Percentiles rank a stretch among this genome's conserved stretches.
Evolutionary conservation across 1,140 invertebrate species (phyloP).

Genomic region (Akabosia matsudoensis): DNA sequence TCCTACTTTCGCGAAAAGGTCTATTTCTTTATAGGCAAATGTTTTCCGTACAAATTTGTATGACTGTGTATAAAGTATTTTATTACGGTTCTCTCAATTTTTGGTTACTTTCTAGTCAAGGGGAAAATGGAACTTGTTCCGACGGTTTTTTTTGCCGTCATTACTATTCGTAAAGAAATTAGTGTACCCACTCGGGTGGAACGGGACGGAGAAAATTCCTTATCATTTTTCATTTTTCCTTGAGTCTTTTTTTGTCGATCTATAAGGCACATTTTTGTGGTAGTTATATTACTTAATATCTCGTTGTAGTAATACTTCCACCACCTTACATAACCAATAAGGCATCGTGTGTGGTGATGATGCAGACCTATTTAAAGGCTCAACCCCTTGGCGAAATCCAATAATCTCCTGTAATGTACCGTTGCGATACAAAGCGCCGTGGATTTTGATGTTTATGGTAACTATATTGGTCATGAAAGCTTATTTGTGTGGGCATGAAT

Average conservation of each 20-base stretch:
- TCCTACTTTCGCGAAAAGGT: too few species aligned
- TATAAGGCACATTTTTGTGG: too few species aligned
- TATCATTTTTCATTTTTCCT: not conserved
- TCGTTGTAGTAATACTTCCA: too few species aligned
- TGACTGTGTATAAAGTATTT: too few species aligned
- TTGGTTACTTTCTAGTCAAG: not conserved
- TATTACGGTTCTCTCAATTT: not conserved
- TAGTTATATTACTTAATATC: too few species aligned
- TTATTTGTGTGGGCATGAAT: not conserved
- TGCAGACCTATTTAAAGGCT: not conserved
- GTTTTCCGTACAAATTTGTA: too few species aligned
- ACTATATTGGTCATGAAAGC: not conserved
- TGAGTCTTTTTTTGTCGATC: not conserved
- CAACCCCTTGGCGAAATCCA: not conserved
- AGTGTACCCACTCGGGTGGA: not conserved
- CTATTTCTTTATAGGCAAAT: too few species aligned
- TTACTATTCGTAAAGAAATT: not conserved
- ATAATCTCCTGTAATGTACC: constrained; percentile 4
- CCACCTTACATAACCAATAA: too few species aligned
- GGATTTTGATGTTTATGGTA: not conserved
- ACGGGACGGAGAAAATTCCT: not conserved
- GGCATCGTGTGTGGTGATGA: not conserved
- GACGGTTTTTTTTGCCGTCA: not conserved
- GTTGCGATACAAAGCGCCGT: not conserved
- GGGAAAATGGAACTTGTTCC: constrained; percentile 3